Conservation (phyloP, 2,888 invertebrate genomes). For the Plebejus anna region DNA sequence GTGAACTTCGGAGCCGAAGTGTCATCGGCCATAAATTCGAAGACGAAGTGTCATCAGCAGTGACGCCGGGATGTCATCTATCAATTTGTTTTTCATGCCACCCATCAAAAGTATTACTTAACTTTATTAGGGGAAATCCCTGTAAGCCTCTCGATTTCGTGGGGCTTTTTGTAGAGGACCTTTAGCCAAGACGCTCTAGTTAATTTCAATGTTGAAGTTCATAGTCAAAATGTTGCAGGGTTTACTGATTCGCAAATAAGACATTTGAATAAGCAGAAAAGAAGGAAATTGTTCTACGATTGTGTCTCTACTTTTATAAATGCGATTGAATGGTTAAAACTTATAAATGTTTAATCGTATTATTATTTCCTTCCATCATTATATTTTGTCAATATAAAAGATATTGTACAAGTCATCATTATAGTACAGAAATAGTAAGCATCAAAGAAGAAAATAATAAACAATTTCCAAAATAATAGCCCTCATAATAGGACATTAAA, state of each 20-base stretch:
- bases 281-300: too few species aligned
- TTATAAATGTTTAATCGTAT: too few species aligned
- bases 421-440: too few species aligned
- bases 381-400: too few species aligned
- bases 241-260: too few species aligned
- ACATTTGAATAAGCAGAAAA: too few species aligned
- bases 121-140: slow-evolving; percentile 16
- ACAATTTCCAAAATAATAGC: neutral
- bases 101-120: slow-evolving; percentile 23
- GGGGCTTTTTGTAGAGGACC: neutral
- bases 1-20: slow-evolving; percentile 34
- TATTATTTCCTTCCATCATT: too few species aligned
- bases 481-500: neutral
- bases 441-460: neutral
- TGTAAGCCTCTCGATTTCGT: neutral
- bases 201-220: too few species aligned
- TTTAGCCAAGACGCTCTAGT: neutral
- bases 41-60: slow-evolving; percentile 30
- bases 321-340: too few species aligned
- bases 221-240: neutral
- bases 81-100: slow-evolving; percentile 26
- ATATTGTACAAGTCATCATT: too few species aligned
- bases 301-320: too few species aligned
- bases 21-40: slow-evolving; percentile 31
- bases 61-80: slow-evolving; percentile 23